A percentile compares a stretch with the other conserved stretches of the same genome.
Evolutionary conservation across 2,113 vertebrate genomes (phyloP).

Genomic region (Hemichromis elongatus): DNA sequence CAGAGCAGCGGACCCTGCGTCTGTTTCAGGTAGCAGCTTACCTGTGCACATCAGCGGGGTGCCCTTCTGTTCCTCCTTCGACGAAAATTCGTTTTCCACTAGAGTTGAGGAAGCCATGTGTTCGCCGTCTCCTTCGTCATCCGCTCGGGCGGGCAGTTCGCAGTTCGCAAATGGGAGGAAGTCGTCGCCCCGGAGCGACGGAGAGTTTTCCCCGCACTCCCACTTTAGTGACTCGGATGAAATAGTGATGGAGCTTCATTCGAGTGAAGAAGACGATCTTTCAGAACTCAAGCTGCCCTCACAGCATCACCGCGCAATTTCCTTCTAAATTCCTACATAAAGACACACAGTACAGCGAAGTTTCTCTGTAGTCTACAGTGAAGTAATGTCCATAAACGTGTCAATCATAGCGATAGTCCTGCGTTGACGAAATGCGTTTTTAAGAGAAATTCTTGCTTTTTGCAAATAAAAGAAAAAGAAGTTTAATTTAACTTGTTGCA

Average conservation of each 20-base stretch:
- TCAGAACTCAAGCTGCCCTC: constrained; percentile 68
- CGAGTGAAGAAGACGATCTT: constrained; percentile 75
- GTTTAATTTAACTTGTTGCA: constrained; percentile 19
- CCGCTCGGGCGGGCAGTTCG: constrained; percentile 63
- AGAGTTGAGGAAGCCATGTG: constrained; percentile 74
- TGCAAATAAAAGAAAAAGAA: background rate
- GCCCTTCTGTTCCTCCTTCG: constrained; percentile 74
- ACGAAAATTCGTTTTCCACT: constrained; percentile 73
- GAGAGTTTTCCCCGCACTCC: constrained; percentile 92
- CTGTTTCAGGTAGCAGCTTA: constrained; percentile 51
- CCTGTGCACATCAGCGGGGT: constrained; percentile 77
- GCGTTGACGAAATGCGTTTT: background rate
- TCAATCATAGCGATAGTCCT: constrained; percentile 49
- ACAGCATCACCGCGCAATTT: constrained; percentile 38
- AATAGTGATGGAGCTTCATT: constrained; percentile 75
- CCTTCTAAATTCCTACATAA: constrained; percentile 47
- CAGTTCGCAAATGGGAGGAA: constrained; percentile 73
- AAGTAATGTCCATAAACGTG: constrained; percentile 34
- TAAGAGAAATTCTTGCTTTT: background rate
- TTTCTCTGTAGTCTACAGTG: background rate
- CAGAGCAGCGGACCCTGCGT: constrained; percentile 24
- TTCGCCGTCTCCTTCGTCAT: constrained; percentile 21
- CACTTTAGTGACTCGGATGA: constrained; percentile 98
- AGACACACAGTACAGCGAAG: background rate
- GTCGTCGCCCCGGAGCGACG: constrained; percentile 90